Conservation (phyloP, 2,113 vertebrate species). For the Python bivittatus region DNA sequence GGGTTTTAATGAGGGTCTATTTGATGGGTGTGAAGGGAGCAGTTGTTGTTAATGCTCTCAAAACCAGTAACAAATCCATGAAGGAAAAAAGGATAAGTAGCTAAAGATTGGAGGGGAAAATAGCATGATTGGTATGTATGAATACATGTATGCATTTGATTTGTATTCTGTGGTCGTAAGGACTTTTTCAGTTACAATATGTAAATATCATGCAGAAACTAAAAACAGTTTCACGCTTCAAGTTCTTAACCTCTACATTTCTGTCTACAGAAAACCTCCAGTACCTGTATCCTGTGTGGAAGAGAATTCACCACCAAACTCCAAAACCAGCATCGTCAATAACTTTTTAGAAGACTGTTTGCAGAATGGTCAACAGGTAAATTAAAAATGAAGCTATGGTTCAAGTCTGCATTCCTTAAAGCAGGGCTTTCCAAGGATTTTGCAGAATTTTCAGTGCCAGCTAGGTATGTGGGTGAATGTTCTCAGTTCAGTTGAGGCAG, state of each 20-base stretch:
- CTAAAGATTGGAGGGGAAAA: background rate
- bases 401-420: background rate
- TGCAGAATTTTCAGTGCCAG: background rate
- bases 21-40: background rate
- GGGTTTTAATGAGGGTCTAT: background rate
- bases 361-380: conserved; percentile 61
- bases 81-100: background rate
- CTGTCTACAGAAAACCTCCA: conserved; percentile 65
- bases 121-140: background rate
- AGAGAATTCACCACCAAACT: conserved; percentile 36
- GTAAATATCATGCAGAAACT: background rate
- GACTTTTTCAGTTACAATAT: background rate
- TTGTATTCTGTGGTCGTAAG: background rate
- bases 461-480: background rate
- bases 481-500: background rate
- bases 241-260: background rate
- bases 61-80: background rate
- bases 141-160: background rate
- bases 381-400: conserved; percentile 32
- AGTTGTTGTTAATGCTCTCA: background rate
- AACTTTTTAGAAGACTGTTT: conserved; percentile 63
- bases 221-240: background rate
- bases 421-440: background rate
- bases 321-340: conserved; percentile 44
- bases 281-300: conserved; percentile 57